Evolutionary conservation across 2,113 vertebrate genomes (phyloP).

Genomic region (Dipodomys stephensi): DNA sequence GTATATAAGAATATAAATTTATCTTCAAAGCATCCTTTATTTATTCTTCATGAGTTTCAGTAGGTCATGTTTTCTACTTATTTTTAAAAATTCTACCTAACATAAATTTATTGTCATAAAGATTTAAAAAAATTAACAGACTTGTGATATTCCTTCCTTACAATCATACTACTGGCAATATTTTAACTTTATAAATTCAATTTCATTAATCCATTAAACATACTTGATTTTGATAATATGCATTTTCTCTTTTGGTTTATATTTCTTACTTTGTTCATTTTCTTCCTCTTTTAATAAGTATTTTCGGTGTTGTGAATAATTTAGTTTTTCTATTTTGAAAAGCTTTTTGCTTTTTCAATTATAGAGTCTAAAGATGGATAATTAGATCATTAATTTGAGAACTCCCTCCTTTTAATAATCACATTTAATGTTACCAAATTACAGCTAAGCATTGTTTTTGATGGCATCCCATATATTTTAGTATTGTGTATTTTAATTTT

Average conservation of each 20-base stretch:
- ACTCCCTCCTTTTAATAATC: not conserved
- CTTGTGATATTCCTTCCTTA: not conserved
- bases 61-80: not conserved
- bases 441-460: not conserved
- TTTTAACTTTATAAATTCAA: not conserved
- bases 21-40: not conserved
- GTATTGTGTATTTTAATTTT: not conserved
- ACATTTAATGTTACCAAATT: not conserved
- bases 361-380: not conserved
- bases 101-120: no score
- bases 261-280: not conserved
- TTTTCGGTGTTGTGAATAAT: not conserved
- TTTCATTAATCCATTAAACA: not conserved
- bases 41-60: not conserved
- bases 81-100: no score
- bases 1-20: not conserved
- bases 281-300: not conserved
- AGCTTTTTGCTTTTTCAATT: not conserved
- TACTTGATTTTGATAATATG: not conserved
- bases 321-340: not conserved
- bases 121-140: not conserved
- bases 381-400: not conserved
- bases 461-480: not conserved
- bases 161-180: not conserved
- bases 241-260: not conserved